A percentile compares a stretch with the other conserved stretches of the same genome.
phyloP scores from a whole-genome alignment of 2,888 invertebrate genomes.

The Hydriomena furcata region DNA sequence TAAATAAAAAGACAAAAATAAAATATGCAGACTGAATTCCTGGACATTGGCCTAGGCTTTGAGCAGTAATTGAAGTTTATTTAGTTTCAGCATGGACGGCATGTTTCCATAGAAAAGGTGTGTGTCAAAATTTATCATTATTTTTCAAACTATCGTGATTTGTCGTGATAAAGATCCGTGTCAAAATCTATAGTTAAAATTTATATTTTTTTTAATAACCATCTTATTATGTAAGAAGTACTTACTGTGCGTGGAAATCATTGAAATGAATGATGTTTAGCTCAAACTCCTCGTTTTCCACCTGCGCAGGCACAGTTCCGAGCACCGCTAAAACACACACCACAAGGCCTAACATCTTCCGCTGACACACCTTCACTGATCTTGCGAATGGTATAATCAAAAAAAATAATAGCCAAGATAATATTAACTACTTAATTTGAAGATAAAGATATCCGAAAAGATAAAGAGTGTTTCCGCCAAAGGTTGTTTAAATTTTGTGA shows the following conservation, averaged over 20 bases:
- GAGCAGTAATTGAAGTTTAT: too few species aligned
- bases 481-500: not conserved
- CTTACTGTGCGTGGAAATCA: constrained; percentile 84
- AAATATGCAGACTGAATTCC: too few species aligned
- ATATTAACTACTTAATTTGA: constrained; percentile 6
- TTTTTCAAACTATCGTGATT: too few species aligned
- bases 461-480: constrained; percentile 13
- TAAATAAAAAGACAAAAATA: too few species aligned
- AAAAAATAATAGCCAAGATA: constrained; percentile 19
- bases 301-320: constrained; percentile 42
- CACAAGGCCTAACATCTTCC: constrained; percentile 34
- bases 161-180: too few species aligned
- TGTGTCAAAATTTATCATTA: too few species aligned
- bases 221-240: constrained; percentile 29
- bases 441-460: constrained; percentile 22
- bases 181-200: too few species aligned
- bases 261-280: constrained; percentile 79
- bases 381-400: constrained; percentile 7
- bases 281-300: constrained; percentile 47
- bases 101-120: too few species aligned
- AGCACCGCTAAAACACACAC: constrained; percentile 38
- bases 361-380: constrained; percentile 12
- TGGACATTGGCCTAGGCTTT: too few species aligned
- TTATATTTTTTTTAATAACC: too few species aligned
- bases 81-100: too few species aligned